Evolutionary conservation across 2,888 invertebrate species (phyloP), one percentile per base, ranked within the genome.

Genomic region (Ophion ventricosus): DNA sequence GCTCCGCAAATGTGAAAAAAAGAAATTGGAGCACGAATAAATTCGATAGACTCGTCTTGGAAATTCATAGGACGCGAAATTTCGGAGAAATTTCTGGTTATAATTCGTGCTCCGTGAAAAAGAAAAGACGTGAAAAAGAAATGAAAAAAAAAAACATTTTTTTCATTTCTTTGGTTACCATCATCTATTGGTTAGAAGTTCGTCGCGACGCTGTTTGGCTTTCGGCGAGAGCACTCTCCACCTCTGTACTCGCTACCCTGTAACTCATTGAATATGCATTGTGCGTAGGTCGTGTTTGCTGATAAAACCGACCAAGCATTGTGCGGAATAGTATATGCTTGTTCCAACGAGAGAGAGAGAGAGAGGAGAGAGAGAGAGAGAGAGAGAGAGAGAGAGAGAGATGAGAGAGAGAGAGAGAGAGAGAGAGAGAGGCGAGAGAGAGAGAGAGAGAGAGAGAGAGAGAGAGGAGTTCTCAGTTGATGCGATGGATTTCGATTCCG

Each of bases 241-340:
- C 25, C 69, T 40, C 14, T 56, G 66, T 74, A 69, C 75, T 83
- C 54, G 54, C 82, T 85, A 85, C 85, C 85, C 85, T 80, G 83
- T 72, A 56, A 69, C 29, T 85, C 81, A 81, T 83, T 83, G 81
- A 75, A 81, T 85, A 85, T 85, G 78, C 83, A 83, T 77, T 54
- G 61, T 61, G 77, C 83, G 85, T 85, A 82, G 80, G 82, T 43
- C 77, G 84, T 84, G 82, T 86, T 83, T 80, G 79, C 81, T 84
- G 85, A 86, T 84, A 86, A 83, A 86, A 82, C 73, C 77, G 73
- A 61, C 70, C 70, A 59, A 72, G 83, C 78, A 76, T 85, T 82
- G 78, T 73, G 57, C 67, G 61, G 35, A 81, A 81, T 64, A n/a
- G 75, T 54, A 49, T 81, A 59, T 80, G 75, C 81, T 61, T 79